A percentile compares a stretch with the other conserved stretches of the same genome.
Evolutionary conservation across 2,888 invertebrate genomes (phyloP).

Genomic region (Tiliacea aurago): DNA sequence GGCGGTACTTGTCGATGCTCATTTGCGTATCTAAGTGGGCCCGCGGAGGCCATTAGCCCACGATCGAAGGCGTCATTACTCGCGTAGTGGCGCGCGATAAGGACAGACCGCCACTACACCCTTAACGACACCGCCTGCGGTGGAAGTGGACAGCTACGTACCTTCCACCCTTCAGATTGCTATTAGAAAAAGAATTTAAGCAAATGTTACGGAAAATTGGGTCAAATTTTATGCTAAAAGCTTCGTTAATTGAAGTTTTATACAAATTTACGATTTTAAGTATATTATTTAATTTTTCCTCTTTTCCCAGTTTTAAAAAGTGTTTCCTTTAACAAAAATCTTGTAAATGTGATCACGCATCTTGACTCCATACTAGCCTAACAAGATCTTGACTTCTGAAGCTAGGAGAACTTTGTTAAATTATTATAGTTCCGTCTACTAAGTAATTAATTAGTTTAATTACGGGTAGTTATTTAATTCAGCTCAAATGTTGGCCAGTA

Average conservation of each 20-base stretch:
- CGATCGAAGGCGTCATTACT: slow-evolving; percentile 90
- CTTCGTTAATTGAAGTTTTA: slow-evolving; percentile 64
- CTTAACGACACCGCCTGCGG: slow-evolving; percentile 82
- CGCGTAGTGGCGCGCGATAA: slow-evolving; percentile 86
- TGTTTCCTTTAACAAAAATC: no score
- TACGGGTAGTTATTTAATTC: no score
- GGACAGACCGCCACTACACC: slow-evolving; percentile 81
- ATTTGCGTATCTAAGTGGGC: slow-evolving; percentile 90
- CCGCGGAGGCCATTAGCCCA: slow-evolving; percentile 88
- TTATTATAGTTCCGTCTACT: no score
- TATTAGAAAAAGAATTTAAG: slow-evolving; percentile 69
- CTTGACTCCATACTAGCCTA: no score
- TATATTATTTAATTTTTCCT: slow-evolving; percentile 48
- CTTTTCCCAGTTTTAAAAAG: slow-evolving; percentile 30
- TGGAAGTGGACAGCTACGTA: slow-evolving; percentile 83
- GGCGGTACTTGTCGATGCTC: slow-evolving; percentile 85
- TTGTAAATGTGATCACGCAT: no score
- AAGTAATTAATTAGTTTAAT: no score
- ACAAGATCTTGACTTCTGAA: no score
- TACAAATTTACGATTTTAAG: slow-evolving; percentile 62
- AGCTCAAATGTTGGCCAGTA: no score
- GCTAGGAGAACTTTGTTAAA: no score
- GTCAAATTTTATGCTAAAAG: slow-evolving; percentile 66
- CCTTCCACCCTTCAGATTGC: slow-evolving; percentile 72
- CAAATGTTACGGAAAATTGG: slow-evolving; percentile 67